Conservation (phyloP, 1,140 invertebrate species). For the Pogonomyrmex barbatus region DNA sequence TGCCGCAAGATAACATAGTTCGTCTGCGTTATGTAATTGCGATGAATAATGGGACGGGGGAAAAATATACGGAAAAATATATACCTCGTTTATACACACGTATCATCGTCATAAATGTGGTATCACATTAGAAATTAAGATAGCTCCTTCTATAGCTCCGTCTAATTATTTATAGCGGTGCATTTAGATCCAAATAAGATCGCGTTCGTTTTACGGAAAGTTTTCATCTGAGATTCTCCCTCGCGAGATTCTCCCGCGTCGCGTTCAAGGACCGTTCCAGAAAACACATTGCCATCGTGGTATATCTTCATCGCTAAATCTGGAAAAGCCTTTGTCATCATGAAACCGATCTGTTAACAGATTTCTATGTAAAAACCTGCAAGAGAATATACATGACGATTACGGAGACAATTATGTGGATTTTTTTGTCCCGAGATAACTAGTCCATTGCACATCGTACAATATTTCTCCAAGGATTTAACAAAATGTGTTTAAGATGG, state of each 20-base stretch:
- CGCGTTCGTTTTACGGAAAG: neutral
- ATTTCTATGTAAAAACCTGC: neutral
- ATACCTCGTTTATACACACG: neutral
- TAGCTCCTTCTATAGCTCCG: slow-evolving; percentile 11
- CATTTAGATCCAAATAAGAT: slow-evolving; percentile 18
- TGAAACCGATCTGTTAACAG: neutral
- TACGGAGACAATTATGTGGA: neutral
- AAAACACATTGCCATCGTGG: neutral
- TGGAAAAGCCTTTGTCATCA: slow-evolving; percentile 19
- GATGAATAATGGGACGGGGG: neutral
- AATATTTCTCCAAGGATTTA: neutral
- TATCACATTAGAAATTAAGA: slow-evolving; percentile 18
- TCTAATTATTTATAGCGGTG: neutral
- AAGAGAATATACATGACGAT: neutral
- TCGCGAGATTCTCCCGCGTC: neutral
- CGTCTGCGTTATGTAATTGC: neutral
- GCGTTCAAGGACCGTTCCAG: neutral
- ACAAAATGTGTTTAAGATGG: neutral
- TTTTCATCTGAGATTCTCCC: neutral
- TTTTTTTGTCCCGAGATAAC: neutral
- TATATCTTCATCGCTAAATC: slow-evolving; percentile 15
- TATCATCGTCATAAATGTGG: neutral
- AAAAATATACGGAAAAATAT: neutral
- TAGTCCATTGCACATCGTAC: neutral
- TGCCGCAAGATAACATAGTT: neutral